Evolutionary conservation across 1,140 invertebrate genomes (phyloP).

Genomic region (Apis laboriosa): DNA sequence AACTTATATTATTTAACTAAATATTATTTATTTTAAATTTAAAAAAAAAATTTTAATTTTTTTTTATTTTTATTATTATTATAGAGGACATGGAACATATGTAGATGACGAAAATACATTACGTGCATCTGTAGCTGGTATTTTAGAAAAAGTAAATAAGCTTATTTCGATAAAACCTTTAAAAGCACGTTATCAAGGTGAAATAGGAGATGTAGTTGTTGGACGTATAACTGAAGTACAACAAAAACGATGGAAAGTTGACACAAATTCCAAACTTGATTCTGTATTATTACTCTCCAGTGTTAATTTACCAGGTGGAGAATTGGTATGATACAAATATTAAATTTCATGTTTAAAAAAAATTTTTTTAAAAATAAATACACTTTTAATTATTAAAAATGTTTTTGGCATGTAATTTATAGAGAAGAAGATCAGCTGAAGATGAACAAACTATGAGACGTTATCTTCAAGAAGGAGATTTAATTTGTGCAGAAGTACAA

Average conservation of each 20-base stretch:
- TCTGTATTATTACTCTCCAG: conserved; percentile 94
- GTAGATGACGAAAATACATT: conserved; percentile 89
- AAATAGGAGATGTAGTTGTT: conserved; percentile 98
- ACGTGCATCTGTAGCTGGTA: conserved; percentile 95
- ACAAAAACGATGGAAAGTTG: conserved; percentile 97
- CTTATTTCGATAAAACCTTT: conserved; percentile 94
- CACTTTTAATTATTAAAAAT: background rate
- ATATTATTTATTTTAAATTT: conserved; percentile 29
- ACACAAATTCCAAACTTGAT: conserved; percentile 95
- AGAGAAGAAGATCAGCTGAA: conserved; percentile 95
- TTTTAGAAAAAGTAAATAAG: conserved; percentile 97
- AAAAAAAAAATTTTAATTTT: conserved; percentile 16
- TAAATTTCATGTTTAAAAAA: background rate
- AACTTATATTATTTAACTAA: too few species aligned
- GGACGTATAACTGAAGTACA: conserved; percentile 95
- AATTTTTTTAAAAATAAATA: background rate
- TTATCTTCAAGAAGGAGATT: conserved; percentile 97
- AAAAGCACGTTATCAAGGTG: conserved; percentile 94
- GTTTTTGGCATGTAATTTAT: conserved; percentile 30
- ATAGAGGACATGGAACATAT: conserved; percentile 99
- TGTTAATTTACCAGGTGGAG: conserved; percentile 98
- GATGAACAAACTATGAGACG: conserved; percentile 98
- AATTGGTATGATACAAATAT: conserved; percentile 86
- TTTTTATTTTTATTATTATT: conserved; percentile 66
- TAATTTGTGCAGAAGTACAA: conserved; percentile 98